Conservation (phyloP, 2,888 invertebrate genomes). For the Meteorus cinctellus region DNA sequence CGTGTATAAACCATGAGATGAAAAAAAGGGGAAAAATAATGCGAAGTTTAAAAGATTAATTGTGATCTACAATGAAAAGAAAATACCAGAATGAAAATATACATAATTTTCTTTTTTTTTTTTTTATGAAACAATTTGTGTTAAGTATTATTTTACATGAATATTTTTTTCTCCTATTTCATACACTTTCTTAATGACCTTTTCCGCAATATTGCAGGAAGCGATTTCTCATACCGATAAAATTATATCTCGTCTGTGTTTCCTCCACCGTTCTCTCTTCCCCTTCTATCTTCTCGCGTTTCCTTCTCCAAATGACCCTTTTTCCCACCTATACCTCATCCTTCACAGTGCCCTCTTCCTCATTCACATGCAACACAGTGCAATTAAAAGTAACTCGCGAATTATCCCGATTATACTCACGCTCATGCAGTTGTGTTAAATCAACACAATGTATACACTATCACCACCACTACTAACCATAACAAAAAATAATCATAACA, state of each 20-base stretch:
- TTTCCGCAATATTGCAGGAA: slow-evolving; percentile 39
- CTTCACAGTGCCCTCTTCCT: not conserved
- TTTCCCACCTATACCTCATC: slow-evolving; percentile 35
- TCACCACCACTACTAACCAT: not conserved
- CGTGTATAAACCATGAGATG: too few species aligned
- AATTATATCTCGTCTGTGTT: slow-evolving; percentile 14
- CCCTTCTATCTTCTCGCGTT: not conserved
- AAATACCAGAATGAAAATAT: too few species aligned
- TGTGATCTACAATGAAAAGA: too few species aligned
- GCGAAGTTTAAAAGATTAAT: too few species aligned
- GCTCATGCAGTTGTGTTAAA: slow-evolving; percentile 15
- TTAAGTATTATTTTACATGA: not conserved
- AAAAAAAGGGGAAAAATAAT: too few species aligned
- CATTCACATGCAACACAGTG: not conserved
- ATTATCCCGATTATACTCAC: slow-evolving; percentile 29
- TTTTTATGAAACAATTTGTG: slow-evolving; percentile 2
- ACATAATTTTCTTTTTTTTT: not conserved
- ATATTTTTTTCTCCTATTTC: not conserved
- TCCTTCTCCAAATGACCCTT: not conserved
- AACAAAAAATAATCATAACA: not conserved
- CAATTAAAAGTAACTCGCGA: slow-evolving; percentile 35
- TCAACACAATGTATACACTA: slow-evolving; percentile 21
- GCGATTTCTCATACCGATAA: slow-evolving; percentile 25
- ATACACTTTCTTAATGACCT: slow-evolving; percentile 25
- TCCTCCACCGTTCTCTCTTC: not conserved